Evolutionary conservation across 2,888 invertebrate species (phyloP), one percentile per base, ranked within the genome.

Genomic region (Luperina testacea): DNA sequence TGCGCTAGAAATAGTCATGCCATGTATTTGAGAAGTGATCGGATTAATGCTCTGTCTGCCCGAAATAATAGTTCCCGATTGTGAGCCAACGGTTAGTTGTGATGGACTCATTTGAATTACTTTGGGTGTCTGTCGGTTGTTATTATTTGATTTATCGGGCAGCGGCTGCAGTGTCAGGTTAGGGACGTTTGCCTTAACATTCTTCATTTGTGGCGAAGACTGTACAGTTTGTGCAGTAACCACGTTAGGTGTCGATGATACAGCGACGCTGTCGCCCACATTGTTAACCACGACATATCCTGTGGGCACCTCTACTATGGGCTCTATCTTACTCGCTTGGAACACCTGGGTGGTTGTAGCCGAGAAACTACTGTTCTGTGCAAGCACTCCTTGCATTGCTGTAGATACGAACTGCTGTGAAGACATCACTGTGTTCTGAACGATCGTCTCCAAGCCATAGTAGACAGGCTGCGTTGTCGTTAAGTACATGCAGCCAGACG

Each of bases 351-450:
- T 98, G 1, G 98, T 98, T 4, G 98, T 98, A 32, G 98, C 98
- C 32, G 98, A 98, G 92, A 98, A 98, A 92, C 98, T 98, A 90
- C 98, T 98, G 90, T 98, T 98, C 89, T 98, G 98, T 76, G 98
- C 98, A 53, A 98, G 96, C 5, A 98, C 98, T 68, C 98, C 98
- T 82, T 98, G 98, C 97, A 98, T 98, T 9, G 98, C 98, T 2
- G 98, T 98, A 7, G 98, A 98, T 27, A 98, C 98, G 92, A 98
- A 98, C 91, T 98, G 98, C 92, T 98, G 98, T 42, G 98, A 98
- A n/a, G 98, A 98, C 98, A 98, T 98, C 0, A 98, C 98, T 8
- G 98, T 98, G 91, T 98, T 98, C 93, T 98, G 98, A 5, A 98
- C 98, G 76, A 98, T 98, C 0, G 98, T 98, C 95, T 98, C 98